Evolutionary conservation across 1,140 invertebrate species (phyloP), one percentile per base, ranked within the genome.

Genomic region (Latrodectus geometricus): DNA sequence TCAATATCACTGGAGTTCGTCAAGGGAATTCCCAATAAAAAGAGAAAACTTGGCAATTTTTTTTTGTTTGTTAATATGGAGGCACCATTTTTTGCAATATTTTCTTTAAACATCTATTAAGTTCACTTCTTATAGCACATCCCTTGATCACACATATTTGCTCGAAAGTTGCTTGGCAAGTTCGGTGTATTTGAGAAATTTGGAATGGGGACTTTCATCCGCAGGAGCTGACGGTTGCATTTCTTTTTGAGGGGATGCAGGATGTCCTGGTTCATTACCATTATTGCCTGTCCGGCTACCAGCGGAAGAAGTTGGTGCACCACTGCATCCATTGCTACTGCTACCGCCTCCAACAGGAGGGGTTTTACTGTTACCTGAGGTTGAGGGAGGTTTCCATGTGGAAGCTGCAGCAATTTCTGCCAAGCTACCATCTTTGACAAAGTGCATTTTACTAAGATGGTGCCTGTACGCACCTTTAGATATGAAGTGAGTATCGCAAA

Each of bases 401-500:
- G 69, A 81, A 20, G 72, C 68, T 65, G 65, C 66, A 49, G 78
- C 61, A 50, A 77, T 94, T 89, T 95, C 95, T 7, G 95, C 95
- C 88, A 95, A 94, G 21, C 95, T 95, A 14, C 95, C 96, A 89
- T 98, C 97, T 91, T 98, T 98, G 49, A 98, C 96, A 90, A 98
- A 97, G 91, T 99, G 97, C 95, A 98, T 97, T 90, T 98, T 98
- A 76, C 97, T 97, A 84, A 99, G 92, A 90, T 99, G 97, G 91
- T 98, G 97, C 89, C 97, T 94, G 91, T 98, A 99, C 2, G 97
- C 97, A 52, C 97, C 97, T 91, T 98, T 98, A 3, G 97, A 98
- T 79, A 97, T 96, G 91, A 99, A 98, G 12, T 96, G 96, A 20
- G 97, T 97, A 91, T 98, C 97, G 92, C 97, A 99, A 89, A 98